Percentiles rank a stretch among this genome's conserved stretches.
Conservation (phyloP, 2,113 vertebrate genomes). For the Gavialis gangeticus region DNA sequence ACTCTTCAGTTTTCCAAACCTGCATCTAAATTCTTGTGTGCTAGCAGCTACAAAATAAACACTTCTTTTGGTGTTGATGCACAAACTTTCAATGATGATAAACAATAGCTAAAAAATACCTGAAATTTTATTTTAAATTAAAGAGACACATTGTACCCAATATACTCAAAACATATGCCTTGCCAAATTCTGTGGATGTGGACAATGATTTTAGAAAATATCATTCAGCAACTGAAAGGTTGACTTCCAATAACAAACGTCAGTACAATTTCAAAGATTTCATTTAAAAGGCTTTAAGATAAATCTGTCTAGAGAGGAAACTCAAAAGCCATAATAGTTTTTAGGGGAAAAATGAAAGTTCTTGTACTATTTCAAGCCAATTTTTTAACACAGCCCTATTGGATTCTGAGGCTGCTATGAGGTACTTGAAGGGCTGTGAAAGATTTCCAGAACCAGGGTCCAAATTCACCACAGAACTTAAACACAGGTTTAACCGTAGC, state of each 20-base stretch:
- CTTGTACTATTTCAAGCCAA: not conserved
- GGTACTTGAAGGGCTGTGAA: not conserved
- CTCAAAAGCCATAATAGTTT: not conserved
- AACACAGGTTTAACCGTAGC: constrained; percentile 10
- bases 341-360: not conserved
- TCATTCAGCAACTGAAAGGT: no score
- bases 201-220: no score
- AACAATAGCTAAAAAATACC: not conserved
- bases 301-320: not conserved
- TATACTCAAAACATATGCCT: not conserved
- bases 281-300: not conserved
- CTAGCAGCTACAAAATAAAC: not conserved
- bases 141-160: not conserved
- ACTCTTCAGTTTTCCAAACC: not conserved
- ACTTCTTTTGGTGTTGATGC: not conserved
- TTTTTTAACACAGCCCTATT: not conserved
- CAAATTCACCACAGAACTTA: not conserved
- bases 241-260: no score
- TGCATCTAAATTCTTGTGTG: not conserved
- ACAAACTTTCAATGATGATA: not conserved
- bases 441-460: not conserved
- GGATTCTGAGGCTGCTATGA: not conserved
- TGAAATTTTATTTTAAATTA: not conserved
- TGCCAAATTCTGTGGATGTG: not conserved
- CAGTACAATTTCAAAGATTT: no score